Evolutionary conservation across 2,113 vertebrate species (phyloP).

Genomic region (Cyrtonyx montezumae): DNA sequence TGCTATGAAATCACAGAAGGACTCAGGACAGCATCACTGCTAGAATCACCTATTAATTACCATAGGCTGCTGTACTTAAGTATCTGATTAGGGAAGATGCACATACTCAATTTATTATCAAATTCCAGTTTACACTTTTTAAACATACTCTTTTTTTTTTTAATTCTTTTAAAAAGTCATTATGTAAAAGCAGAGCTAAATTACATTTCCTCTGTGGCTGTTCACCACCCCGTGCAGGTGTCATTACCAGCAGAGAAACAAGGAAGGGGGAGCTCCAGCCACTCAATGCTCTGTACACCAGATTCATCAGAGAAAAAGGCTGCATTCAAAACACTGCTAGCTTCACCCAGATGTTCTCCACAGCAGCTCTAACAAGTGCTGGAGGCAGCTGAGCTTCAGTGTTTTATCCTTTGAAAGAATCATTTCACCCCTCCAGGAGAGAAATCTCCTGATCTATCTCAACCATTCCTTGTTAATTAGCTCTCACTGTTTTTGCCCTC

Average conservation of each 20-base stretch:
- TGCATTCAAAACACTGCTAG: neutral
- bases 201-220: neutral
- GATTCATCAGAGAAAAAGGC: neutral
- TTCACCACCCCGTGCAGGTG: neutral
- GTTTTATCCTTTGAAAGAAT: neutral
- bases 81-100: neutral
- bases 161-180: neutral
- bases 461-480: slow-evolving; percentile 14
- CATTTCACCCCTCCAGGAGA: neutral
- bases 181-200: neutral
- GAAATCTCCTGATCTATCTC: neutral
- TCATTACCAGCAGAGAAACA: neutral
- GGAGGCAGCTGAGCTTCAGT: neutral
- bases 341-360: neutral
- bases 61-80: neutral
- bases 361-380: neutral
- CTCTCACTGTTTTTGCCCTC: neutral
- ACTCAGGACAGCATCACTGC: neutral
- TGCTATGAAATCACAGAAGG: neutral
- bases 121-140: neutral
- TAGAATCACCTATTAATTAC: neutral
- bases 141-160: neutral
- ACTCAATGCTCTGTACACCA: neutral
- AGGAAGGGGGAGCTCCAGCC: neutral
- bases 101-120: neutral